Evolutionary conservation across 2,797 vertebrate genomes (phyloP).

Genomic region (Arctocebus calabarensis): DNA sequence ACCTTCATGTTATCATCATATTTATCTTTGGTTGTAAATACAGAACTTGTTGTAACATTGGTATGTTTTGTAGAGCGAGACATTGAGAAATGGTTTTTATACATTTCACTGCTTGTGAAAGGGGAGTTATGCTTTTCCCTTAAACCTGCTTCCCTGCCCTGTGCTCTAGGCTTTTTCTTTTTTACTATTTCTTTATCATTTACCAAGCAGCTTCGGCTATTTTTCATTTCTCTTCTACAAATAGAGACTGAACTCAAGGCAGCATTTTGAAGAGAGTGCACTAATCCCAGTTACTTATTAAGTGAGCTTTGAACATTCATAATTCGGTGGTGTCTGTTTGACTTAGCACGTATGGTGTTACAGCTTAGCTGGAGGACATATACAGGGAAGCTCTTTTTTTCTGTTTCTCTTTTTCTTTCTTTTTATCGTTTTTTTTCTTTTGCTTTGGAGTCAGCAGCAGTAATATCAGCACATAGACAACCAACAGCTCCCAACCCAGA

Average conservation of each 20-base stretch:
- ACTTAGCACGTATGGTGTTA: background rate
- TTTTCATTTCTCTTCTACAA: conserved; percentile 58
- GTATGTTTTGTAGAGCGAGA: background rate
- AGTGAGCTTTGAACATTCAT: background rate
- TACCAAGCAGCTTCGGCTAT: conserved; percentile 25
- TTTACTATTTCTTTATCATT: conserved; percentile 66
- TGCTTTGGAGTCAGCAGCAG: background rate
- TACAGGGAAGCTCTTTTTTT: background rate
- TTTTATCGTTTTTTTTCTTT: background rate
- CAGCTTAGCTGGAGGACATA: background rate
- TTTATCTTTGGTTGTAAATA: conserved; percentile 8
- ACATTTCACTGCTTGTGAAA: conserved; percentile 6
- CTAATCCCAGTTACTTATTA: conserved; percentile 49
- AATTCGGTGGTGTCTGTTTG: conserved; percentile 8
- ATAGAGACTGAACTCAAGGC: conserved; percentile 7
- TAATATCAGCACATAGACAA: conserved; percentile 28
- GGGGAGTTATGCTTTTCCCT: conserved; percentile 8
- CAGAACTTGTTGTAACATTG: background rate
- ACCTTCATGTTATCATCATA: background rate
- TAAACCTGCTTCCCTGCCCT: conserved; percentile 13
- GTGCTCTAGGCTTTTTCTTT: background rate
- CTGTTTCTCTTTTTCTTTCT: background rate
- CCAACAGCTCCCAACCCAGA: conserved; percentile 27
- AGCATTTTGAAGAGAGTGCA: background rate
- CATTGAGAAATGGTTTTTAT: conserved; percentile 7